Evolutionary conservation across 2,888 invertebrate species (phyloP).

Genomic region (Drosophila meridiana): DNA sequence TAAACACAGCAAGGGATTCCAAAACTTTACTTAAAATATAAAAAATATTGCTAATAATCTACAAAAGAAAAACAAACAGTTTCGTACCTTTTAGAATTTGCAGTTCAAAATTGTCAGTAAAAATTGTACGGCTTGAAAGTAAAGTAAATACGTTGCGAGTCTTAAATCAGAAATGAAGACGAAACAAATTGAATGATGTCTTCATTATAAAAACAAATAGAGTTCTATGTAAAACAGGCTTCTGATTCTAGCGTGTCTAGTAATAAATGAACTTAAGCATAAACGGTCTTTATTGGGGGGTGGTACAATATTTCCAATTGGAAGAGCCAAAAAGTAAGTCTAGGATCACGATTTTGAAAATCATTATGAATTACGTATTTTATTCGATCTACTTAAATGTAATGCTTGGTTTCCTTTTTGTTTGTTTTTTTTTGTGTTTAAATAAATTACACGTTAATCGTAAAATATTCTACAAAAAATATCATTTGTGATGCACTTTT

Average conservation of each 20-base stretch:
- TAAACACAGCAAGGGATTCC: slow-evolving; percentile 34
- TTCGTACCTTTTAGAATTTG: slow-evolving; percentile 84
- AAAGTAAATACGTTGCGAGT: slow-evolving; percentile 32
- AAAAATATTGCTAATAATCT: slow-evolving; percentile 38
- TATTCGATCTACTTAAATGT: slow-evolving; percentile 70
- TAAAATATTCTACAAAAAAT: slow-evolving; percentile 66
- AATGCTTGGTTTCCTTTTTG: slow-evolving; percentile 10
- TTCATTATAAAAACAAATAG: slow-evolving; percentile 46
- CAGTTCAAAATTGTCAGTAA: slow-evolving; percentile 84
- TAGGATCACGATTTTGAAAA: background rate
- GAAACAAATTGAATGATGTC: slow-evolving; percentile 39
- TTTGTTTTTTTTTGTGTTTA: slow-evolving; percentile 17
- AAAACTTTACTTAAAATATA: slow-evolving; percentile 24
- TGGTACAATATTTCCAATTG: background rate
- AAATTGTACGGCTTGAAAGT: slow-evolving; percentile 57
- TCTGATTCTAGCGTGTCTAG: slow-evolving; percentile 59
- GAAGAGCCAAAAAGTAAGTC: background rate
- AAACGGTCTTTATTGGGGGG: slow-evolving; percentile 9
- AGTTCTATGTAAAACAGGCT: slow-evolving; percentile 69
- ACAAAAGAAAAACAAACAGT: slow-evolving; percentile 35
- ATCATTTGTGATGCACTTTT: slow-evolving; percentile 68
- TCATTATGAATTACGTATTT: slow-evolving; percentile 24
- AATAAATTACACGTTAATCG: slow-evolving; percentile 69
- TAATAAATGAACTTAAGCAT: slow-evolving; percentile 60
- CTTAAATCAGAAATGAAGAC: slow-evolving; percentile 43